phyloP scores from a whole-genome alignment of 1,140 invertebrate genomes.

The Orchestia grillus region DNA sequence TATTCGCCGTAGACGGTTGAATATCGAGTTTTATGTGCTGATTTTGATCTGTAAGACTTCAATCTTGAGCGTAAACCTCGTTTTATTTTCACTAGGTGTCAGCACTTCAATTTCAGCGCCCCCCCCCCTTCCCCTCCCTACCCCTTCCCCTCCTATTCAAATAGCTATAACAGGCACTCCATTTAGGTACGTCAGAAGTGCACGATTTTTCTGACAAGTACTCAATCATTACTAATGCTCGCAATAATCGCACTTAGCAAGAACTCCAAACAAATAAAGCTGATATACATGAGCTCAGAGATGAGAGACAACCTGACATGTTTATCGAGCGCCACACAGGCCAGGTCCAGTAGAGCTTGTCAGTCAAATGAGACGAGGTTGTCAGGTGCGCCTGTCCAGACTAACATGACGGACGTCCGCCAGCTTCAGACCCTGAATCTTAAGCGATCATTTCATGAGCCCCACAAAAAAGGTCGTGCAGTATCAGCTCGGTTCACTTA shows the following conservation, averaged over 20 bases:
- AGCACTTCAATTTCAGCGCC: background rate
- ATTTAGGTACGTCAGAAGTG: too few species aligned
- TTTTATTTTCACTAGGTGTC: background rate
- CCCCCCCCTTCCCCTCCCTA: too few species aligned
- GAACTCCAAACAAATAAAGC: background rate
- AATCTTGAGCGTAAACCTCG: background rate
- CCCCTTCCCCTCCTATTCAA: too few species aligned
- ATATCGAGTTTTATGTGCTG: background rate
- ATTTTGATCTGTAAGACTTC: background rate
- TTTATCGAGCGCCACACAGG: background rate
- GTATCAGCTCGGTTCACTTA: background rate
- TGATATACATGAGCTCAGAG: background rate
- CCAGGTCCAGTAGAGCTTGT: background rate
- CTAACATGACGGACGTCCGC: background rate
- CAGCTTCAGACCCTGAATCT: background rate
- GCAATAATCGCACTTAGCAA: background rate
- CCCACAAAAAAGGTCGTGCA: background rate
- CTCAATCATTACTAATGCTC: background rate
- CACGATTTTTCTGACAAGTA: too few species aligned
- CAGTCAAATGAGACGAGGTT: background rate
- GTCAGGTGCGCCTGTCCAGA: background rate
- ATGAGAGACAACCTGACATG: background rate
- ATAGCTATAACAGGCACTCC: too few species aligned
- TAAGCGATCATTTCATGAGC: background rate
- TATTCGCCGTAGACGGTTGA: too few species aligned